These are phyloP conservation scores for Megaustenia siamemsis DNA, from an alignment of 2,888 invertebrate genomes.

Conservation along the genomic window DNA sequence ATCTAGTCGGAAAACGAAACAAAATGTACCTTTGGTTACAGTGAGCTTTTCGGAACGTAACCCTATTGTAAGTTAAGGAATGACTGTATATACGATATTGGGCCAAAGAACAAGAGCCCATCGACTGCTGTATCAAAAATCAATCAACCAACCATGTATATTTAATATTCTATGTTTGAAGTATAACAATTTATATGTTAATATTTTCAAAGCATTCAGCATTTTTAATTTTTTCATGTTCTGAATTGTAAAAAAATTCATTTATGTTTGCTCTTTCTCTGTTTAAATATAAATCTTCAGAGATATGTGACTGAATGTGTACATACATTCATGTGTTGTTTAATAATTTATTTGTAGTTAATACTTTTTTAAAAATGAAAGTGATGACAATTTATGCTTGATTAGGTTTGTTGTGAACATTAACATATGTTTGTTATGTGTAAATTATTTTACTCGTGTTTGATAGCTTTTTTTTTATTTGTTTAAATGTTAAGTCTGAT, in stretches of 20 bases:
- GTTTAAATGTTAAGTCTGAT: no score
- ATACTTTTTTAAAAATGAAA: no score
- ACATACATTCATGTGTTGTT: background rate
- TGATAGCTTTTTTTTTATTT: background rate
- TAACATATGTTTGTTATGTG: no score
- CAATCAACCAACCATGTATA: no score
- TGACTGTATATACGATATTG: no score
- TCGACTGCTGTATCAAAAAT: no score
- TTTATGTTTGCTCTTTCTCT: background rate
- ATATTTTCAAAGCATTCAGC: background rate
- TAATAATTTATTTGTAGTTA: background rate
- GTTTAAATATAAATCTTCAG: background rate
- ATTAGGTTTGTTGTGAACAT: background rate
- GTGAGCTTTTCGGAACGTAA: no score
- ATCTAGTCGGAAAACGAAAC: no score
- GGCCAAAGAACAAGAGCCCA: no score
- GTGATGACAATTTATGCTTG: background rate
- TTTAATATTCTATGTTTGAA: background rate
- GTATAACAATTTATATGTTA: conserved; percentile 2
- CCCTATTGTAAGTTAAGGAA: no score
- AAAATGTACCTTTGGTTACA: no score
- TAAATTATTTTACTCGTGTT: background rate
- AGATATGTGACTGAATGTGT: background rate
- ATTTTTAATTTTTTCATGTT: conserved; percentile 2
- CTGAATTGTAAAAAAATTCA: background rate